Evolutionary conservation across 2,113 vertebrate genomes (phyloP).

Genomic region (Trogon surrucura): DNA sequence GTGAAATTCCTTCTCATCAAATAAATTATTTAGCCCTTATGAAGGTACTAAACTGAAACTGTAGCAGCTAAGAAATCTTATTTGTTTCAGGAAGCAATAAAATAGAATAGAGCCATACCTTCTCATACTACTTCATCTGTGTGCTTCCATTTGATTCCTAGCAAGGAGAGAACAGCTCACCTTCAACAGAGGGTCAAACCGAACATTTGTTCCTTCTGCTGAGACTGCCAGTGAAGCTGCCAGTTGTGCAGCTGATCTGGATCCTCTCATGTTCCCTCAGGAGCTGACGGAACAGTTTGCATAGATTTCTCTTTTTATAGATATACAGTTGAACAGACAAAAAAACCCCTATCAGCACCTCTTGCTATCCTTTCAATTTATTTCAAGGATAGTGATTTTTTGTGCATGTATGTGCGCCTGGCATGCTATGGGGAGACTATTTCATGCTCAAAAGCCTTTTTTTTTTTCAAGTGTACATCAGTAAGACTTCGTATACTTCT

Average conservation of each 20-base stretch:
- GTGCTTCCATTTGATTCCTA: neutral
- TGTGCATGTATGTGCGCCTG: neutral
- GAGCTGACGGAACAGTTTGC: slow-evolving; percentile 11
- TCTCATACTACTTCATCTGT: neutral
- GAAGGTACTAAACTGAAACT: neutral
- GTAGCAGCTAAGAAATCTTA: neutral
- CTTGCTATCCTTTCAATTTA: neutral
- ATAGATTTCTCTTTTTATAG: slow-evolving; percentile 26
- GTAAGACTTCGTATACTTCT: neutral
- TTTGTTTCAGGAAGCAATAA: neutral
- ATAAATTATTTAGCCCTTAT: slow-evolving; percentile 25
- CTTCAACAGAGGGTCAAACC: neutral
- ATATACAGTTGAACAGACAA: neutral
- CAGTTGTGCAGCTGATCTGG: slow-evolving; percentile 28
- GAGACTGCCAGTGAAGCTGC: neutral
- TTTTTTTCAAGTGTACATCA: neutral
- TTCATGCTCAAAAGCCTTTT: neutral
- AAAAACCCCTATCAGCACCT: neutral
- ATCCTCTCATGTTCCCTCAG: slow-evolving; percentile 19
- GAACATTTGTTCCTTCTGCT: slow-evolving; percentile 27
- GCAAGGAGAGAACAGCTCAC: neutral
- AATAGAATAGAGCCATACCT: neutral
- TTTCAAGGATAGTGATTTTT: neutral
- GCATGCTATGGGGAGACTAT: neutral
- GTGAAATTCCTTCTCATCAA: slow-evolving; percentile 5